These are phyloP conservation scores for Amyelois transitella DNA, from an alignment of 1,140 invertebrate genomes.

Conservation along the genomic window DNA sequence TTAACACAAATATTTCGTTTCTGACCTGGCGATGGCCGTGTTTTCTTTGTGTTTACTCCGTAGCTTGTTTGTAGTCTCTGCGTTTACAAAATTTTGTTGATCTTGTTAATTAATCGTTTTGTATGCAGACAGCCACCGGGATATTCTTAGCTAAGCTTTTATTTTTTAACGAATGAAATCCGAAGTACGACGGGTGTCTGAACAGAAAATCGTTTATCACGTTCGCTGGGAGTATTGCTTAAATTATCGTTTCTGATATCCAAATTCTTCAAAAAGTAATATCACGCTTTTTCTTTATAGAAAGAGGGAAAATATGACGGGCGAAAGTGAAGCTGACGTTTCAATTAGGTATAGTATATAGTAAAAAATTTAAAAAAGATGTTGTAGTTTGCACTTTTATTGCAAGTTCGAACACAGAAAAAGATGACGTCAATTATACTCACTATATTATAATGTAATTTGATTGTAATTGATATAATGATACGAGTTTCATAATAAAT, in stretches of 20 bases:
- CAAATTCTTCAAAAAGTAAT: too few species aligned
- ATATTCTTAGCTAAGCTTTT: slow-evolving; percentile 23
- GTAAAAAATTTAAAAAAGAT: too few species aligned
- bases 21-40: slow-evolving; percentile 20
- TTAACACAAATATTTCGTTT: slow-evolving; percentile 32
- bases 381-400: too few species aligned
- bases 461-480: too few species aligned
- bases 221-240: background rate
- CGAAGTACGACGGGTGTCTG: background rate
- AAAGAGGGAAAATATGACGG: too few species aligned
- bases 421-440: too few species aligned
- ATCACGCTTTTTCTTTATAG: too few species aligned
- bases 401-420: too few species aligned
- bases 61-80: slow-evolving; percentile 41
- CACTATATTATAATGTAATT: too few species aligned
- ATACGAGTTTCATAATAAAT: background rate
- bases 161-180: slow-evolving; percentile 23
- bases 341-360: too few species aligned
- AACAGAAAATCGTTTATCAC: slow-evolving; percentile 15
- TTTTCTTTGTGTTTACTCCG: slow-evolving; percentile 37
- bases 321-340: too few species aligned
- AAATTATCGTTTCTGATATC: slow-evolving; percentile 7
- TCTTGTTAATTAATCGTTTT: slow-evolving; percentile 64
- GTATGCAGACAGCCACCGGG: slow-evolving; percentile 38
- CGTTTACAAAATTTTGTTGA: slow-evolving; percentile 48